These are phyloP conservation scores for Deilephila elpenor DNA, from an alignment of 2,888 invertebrate genomes.

Conservation along the genomic window DNA sequence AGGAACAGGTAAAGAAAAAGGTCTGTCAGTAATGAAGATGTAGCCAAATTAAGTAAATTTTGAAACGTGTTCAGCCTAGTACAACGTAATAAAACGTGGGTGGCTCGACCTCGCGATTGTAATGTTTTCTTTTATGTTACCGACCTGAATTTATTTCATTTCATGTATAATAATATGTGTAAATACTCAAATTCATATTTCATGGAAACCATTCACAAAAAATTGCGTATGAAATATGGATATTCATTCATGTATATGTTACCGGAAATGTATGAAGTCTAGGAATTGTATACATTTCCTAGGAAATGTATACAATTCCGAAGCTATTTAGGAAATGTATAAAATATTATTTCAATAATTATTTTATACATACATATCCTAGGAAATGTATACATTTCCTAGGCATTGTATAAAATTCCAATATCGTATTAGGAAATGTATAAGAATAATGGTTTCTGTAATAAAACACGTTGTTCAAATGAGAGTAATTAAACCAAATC, in stretches of 20 bases:
- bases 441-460: no score
- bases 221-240: conserved; percentile 51
- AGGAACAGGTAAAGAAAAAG: not conserved
- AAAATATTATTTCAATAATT: no score
- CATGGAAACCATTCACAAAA: conserved; percentile 61
- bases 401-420: no score
- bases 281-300: no score
- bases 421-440: no score
- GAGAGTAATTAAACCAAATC: no score
- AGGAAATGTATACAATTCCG: no score
- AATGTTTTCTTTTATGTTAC: conserved; percentile 56
- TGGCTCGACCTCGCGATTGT: conserved; percentile 45
- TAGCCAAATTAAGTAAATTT: conserved; percentile 40
- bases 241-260: not conserved
- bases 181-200: conserved; percentile 56
- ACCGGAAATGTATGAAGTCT: no score
- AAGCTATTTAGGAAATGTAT: no score
- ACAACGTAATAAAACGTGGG: conserved; percentile 48
- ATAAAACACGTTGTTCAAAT: no score
- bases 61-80: conserved; percentile 35
- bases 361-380: no score
- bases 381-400: no score
- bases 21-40: conserved; percentile 35
- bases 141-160: conserved; percentile 56
- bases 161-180: conserved; percentile 36